Conservation (phyloP, 1,140 invertebrate species). For the Maniola jurtina region DNA sequence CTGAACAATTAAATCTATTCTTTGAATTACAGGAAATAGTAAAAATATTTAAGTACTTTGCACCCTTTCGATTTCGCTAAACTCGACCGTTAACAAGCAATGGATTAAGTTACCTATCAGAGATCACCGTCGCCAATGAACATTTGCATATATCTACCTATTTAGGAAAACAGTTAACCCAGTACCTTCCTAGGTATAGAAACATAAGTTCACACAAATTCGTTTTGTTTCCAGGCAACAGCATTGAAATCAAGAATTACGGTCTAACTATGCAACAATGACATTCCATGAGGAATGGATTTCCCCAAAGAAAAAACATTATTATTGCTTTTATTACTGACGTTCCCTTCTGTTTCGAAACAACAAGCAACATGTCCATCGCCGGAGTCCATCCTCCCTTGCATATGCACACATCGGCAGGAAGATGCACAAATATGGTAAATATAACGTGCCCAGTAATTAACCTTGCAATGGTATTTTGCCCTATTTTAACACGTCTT, state of each 20-base stretch:
- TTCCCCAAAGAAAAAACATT: constrained; percentile 42
- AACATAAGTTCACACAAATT: no score
- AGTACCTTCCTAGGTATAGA: background rate
- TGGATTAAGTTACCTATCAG: no score
- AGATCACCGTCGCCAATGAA: no score
- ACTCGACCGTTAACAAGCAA: no score
- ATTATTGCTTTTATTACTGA: constrained; percentile 51
- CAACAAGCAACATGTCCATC: constrained; percentile 78
- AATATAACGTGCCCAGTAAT: background rate
- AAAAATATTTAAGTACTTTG: background rate
- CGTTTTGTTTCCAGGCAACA: background rate
- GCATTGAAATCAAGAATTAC: background rate
- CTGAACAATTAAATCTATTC: constrained; percentile 42
- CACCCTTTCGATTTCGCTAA: background rate
- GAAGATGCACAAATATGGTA: constrained; percentile 86
- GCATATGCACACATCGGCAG: constrained; percentile 82
- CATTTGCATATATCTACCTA: no score
- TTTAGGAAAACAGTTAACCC: background rate
- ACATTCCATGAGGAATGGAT: constrained; percentile 64
- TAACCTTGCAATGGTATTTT: no score
- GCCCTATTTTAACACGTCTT: background rate
- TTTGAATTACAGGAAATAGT: constrained; percentile 31
- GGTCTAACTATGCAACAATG: constrained; percentile 60
- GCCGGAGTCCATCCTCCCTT: constrained; percentile 83
- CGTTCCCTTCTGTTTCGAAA: constrained; percentile 33